Conservation (phyloP, 2,113 vertebrate genomes). For the Phainopepla nitens region DNA sequence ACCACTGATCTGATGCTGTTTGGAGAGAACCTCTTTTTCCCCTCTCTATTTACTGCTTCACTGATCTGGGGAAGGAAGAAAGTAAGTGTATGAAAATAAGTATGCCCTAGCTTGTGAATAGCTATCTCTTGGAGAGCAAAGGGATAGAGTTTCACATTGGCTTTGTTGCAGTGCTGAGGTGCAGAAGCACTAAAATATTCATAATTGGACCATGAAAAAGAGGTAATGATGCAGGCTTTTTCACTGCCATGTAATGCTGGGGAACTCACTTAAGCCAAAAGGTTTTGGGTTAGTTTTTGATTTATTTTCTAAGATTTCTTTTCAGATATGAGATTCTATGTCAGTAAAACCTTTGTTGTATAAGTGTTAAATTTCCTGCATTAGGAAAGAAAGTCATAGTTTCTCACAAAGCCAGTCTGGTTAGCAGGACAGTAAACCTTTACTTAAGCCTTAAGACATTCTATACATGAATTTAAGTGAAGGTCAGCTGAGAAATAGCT, state of each 20-base stretch:
- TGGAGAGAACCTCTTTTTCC: conserved; percentile 57
- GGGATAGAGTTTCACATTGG: neutral
- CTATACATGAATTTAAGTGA: neutral
- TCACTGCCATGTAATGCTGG: neutral
- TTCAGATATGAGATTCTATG: neutral
- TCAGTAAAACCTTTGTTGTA: neutral
- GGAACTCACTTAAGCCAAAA: neutral
- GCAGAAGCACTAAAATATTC: conserved; percentile 32
- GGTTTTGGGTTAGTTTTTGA: neutral
- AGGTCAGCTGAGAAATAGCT: neutral
- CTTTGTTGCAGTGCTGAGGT: conserved; percentile 41
- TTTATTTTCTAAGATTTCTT: neutral
- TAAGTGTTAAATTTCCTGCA: neutral
- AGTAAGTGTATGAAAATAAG: conserved; percentile 70
- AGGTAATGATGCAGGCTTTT: neutral
- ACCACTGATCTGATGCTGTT: conserved; percentile 66
- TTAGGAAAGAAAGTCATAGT: neutral
- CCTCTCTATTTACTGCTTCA: conserved; percentile 79
- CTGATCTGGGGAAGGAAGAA: conserved; percentile 69
- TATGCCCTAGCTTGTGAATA: conserved; percentile 60
- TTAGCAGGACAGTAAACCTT: neutral
- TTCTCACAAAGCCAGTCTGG: neutral
- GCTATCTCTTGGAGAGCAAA: conserved; percentile 17
- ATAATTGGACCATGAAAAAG: neutral
- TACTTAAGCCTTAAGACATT: neutral